phyloP scores from a whole-genome alignment of 2,113 vertebrate species.

The Otus sunia region DNA sequence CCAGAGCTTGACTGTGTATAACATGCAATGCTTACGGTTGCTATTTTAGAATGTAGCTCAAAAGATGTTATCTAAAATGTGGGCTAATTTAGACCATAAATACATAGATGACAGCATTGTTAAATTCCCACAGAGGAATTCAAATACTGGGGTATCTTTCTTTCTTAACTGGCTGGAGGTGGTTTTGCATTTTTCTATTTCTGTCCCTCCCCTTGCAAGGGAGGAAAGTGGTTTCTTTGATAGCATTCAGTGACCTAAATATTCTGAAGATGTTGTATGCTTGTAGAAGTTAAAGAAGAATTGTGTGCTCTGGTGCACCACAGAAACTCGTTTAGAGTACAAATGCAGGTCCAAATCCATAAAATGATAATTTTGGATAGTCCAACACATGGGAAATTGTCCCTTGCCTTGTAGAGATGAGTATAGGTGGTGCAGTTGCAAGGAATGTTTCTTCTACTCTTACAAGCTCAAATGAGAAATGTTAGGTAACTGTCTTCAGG shows the following conservation, averaged over 20 bases:
- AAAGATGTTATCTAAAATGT: not conserved
- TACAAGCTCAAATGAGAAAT: not conserved
- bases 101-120: not conserved
- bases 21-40: not conserved
- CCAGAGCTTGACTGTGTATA: not conserved
- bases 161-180: not conserved
- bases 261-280: not conserved
- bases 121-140: not conserved
- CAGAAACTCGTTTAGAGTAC: not conserved
- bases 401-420: not conserved
- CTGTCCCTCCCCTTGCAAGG: fast-evolving
- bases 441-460: not conserved
- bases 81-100: not conserved
- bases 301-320: not conserved
- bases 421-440: not conserved
- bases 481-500: not conserved
- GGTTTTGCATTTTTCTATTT: not conserved
- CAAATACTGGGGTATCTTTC: not conserved
- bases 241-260: not conserved
- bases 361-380: not conserved
- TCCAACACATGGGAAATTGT: not conserved
- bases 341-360: not conserved
- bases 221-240: not conserved
- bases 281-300: not conserved
- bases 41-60: not conserved